A percentile compares a stretch with the other conserved stretches of the same genome.
Evolutionary conservation across 2,888 invertebrate genomes (phyloP).

Genomic region (Philaethria dido): DNA sequence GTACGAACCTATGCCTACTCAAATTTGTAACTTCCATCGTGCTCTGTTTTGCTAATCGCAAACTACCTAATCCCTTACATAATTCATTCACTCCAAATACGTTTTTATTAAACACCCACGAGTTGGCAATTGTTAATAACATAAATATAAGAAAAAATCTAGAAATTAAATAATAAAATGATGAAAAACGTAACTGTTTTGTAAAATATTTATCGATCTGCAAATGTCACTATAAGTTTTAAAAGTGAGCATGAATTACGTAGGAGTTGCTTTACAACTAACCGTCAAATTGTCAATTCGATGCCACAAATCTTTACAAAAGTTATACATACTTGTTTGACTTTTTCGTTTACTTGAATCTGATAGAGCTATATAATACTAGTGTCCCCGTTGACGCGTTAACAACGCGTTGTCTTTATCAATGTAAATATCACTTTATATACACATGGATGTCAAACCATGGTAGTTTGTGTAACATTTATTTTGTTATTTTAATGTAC

Average conservation of each 20-base stretch:
- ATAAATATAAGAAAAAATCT: neutral
- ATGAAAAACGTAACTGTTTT: neutral
- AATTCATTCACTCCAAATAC: slow-evolving; percentile 49
- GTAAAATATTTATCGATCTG: neutral
- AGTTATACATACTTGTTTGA: too few relatives aligned
- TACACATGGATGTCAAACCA: too few relatives aligned
- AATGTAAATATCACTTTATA: too few relatives aligned
- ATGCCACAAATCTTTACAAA: slow-evolving; percentile 48
- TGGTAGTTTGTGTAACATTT: too few relatives aligned
- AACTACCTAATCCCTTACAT: slow-evolving; percentile 56
- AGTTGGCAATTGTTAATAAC: neutral
- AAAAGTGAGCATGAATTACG: slow-evolving; percentile 47
- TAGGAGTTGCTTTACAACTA: slow-evolving; percentile 60
- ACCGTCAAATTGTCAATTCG: slow-evolving; percentile 56
- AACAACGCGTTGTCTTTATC: too few relatives aligned
- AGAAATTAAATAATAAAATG: neutral
- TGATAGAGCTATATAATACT: too few relatives aligned
- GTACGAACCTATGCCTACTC: slow-evolving; percentile 70
- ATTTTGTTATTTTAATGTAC: too few relatives aligned
- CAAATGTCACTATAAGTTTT: slow-evolving; percentile 43
- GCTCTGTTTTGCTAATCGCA: slow-evolving; percentile 72
- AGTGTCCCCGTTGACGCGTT: too few relatives aligned
- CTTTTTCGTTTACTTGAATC: too few relatives aligned
- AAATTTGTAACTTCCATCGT: slow-evolving; percentile 83
- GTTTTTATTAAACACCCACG: neutral